phyloP scores from a whole-genome alignment of 2,113 vertebrate species.

The Etia nguti region DNA sequence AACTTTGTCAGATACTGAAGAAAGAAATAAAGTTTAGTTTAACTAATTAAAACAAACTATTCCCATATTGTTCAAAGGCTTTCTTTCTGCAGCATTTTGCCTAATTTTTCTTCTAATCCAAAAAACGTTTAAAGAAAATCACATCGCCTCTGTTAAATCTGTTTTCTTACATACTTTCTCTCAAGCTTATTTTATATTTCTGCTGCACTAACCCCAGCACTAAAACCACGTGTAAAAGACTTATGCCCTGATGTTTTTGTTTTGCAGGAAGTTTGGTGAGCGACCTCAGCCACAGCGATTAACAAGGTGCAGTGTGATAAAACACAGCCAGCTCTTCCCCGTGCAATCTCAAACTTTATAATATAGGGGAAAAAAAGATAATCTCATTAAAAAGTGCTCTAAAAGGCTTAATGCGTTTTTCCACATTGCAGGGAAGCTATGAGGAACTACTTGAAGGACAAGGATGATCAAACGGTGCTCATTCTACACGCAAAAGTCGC shows the following conservation, averaged over 20 bases:
- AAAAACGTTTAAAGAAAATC: not conserved
- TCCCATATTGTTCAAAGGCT: not conserved
- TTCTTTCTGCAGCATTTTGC: not conserved
- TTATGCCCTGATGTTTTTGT: slow-evolving; percentile 24
- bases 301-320: slow-evolving; percentile 82
- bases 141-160: not conserved
- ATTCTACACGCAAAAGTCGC: slow-evolving; percentile 97
- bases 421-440: slow-evolving; percentile 84
- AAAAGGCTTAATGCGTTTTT: not conserved
- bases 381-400: not conserved
- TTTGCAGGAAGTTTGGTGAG: slow-evolving; percentile 93
- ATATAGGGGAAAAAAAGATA: fast-evolving
- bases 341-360: not conserved
- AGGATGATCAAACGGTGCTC: slow-evolving; percentile 95
- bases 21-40: not conserved
- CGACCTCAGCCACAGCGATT: slow-evolving; percentile 90
- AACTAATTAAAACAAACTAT: not conserved
- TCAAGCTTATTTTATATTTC: not conserved
- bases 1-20: not conserved
- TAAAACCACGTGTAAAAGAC: not conserved
- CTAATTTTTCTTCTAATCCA: not conserved
- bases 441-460: slow-evolving; percentile 94
- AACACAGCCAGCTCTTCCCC: not conserved
- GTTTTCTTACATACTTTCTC: not conserved
- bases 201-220: not conserved